phyloP scores from a whole-genome alignment of 2,888 invertebrate genomes.

The Phymatocera aterrima region DNA sequence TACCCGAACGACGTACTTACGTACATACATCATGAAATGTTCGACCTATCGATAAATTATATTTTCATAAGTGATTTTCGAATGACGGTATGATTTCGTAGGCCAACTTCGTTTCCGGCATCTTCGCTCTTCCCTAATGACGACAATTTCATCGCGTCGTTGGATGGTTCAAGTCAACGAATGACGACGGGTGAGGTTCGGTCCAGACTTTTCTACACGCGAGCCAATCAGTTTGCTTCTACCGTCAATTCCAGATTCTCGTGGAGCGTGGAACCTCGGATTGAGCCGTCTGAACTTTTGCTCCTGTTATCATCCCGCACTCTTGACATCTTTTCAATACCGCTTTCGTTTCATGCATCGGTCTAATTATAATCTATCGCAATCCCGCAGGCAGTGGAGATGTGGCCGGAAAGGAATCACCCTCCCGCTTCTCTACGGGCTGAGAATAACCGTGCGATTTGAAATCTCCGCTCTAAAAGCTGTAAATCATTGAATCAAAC shows the following conservation, averaged over 20 bases:
- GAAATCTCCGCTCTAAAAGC: not conserved
- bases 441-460: not conserved
- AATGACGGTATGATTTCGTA: not conserved
- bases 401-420: not conserved
- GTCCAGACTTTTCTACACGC: not conserved
- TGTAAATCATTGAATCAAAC: not conserved
- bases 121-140: not conserved
- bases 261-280: not conserved
- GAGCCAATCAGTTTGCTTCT: not conserved
- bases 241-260: not conserved
- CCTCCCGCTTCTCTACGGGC: not conserved
- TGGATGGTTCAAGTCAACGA: not conserved
- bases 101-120: not conserved
- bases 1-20: not conserved
- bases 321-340: no score
- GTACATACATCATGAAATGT: constrained; percentile 1
- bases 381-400: not conserved
- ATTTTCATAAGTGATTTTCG: not conserved
- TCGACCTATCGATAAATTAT: not conserved
- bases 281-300: not conserved
- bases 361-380: no score
- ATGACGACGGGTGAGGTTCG: not conserved
- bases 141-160: not conserved
- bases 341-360: not conserved
- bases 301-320: no score